Percentiles rank a stretch among this genome's conserved stretches.
phyloP scores from a whole-genome alignment of 1,140 invertebrate genomes.

The Drosophila orena region DNA sequence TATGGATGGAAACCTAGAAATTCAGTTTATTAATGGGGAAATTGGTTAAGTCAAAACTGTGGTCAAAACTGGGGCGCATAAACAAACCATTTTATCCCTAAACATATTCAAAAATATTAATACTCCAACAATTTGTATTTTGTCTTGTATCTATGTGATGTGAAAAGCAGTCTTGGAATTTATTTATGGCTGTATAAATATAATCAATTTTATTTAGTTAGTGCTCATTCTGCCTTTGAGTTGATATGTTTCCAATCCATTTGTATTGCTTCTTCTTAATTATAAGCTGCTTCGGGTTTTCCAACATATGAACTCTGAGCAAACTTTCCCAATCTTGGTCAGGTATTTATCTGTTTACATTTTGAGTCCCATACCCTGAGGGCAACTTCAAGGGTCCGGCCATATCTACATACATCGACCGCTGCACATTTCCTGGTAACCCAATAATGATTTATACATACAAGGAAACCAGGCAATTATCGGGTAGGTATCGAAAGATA shows the following conservation, averaged over 20 bases:
- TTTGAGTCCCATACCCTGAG: constrained; percentile 5
- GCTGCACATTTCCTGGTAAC: constrained; percentile 38
- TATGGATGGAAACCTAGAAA: neutral
- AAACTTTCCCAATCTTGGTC: constrained; percentile 8
- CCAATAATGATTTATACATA: constrained; percentile 50
- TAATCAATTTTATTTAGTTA: neutral
- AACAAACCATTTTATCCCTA: too few species aligned
- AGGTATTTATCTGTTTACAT: constrained; percentile 41
- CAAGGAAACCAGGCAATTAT: constrained; percentile 36
- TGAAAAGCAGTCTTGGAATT: too few species aligned
- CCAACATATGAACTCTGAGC: constrained; percentile 22
- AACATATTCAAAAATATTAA: too few species aligned
- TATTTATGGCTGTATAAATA: too few species aligned
- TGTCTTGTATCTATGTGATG: too few species aligned
- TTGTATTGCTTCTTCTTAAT: constrained; percentile 12
- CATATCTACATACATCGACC: constrained; percentile 20
- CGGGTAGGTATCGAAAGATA: constrained; percentile 46
- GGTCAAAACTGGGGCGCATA: too few species aligned
- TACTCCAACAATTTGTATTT: too few species aligned
- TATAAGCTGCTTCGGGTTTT: constrained; percentile 7
- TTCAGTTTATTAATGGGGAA: neutral
- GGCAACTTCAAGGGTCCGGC: neutral
- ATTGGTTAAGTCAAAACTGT: neutral
- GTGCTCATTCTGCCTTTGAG: neutral
- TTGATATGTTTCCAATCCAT: neutral